A percentile compares a stretch with the other conserved stretches of the same genome.
Conservation (phyloP, 2,888 invertebrate species). For the Ormyrus thymus region DNA sequence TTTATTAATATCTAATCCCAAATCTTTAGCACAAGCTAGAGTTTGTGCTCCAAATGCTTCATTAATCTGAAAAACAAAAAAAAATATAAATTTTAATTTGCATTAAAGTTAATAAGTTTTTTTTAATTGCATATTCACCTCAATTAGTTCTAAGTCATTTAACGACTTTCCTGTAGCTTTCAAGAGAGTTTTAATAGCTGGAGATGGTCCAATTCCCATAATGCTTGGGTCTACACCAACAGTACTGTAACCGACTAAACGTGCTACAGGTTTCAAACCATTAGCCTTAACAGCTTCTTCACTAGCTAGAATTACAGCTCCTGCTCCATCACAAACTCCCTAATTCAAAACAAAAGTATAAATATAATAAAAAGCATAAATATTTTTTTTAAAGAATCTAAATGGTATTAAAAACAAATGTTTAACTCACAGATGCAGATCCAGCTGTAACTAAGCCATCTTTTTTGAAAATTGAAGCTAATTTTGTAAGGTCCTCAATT, state of each 20-base stretch:
- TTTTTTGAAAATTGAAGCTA: slow-evolving; percentile 94
- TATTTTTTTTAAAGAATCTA: slow-evolving; percentile 11
- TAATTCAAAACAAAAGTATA: slow-evolving; percentile 68
- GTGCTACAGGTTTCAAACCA: slow-evolving; percentile 88
- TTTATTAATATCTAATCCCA: slow-evolving; percentile 89
- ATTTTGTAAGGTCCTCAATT: slow-evolving; percentile 87
- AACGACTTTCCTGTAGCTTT: slow-evolving; percentile 86
- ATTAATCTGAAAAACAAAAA: slow-evolving; percentile 84
- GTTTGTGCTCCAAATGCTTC: slow-evolving; percentile 98
- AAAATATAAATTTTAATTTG: slow-evolving; percentile 15
- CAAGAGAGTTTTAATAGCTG: slow-evolving; percentile 92
- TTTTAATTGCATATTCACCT: slow-evolving; percentile 78
- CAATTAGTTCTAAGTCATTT: slow-evolving; percentile 93
- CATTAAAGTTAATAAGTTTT: not conserved
- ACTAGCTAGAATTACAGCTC: slow-evolving; percentile 91
- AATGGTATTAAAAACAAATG: not conserved
- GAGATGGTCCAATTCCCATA: slow-evolving; percentile 98
- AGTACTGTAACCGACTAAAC: slow-evolving; percentile 92
- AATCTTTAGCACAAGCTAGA: slow-evolving; percentile 91
- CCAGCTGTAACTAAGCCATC: slow-evolving; percentile 96
- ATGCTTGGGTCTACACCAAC: slow-evolving; percentile 97
- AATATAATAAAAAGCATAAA: not conserved
- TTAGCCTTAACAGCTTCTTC: slow-evolving; percentile 90
- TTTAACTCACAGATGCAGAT: slow-evolving; percentile 87
- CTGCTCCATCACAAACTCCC: slow-evolving; percentile 99